Evolutionary conservation across 2,888 invertebrate genomes (phyloP).

Genomic region (Drosophila leonis): DNA sequence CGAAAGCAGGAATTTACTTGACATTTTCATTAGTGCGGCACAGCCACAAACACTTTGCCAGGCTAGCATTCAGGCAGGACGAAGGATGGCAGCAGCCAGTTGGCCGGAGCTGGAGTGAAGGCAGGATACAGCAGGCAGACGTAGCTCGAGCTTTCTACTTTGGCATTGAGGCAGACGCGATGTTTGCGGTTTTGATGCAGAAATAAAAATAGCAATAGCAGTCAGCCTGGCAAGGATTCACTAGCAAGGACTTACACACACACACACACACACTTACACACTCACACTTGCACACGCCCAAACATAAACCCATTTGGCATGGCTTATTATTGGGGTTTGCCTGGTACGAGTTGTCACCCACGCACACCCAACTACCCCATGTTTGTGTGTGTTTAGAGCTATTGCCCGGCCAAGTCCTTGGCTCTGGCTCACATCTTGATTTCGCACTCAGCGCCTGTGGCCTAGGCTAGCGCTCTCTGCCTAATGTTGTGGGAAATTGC

Average conservation of each 20-base stretch:
- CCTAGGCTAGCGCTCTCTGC: conserved; percentile 57
- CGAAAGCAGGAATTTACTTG: conserved; percentile 84
- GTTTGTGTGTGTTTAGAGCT: neutral
- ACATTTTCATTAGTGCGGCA: conserved; percentile 83
- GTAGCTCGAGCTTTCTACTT: conserved; percentile 40
- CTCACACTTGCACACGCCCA: neutral
- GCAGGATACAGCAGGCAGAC: conserved; percentile 16
- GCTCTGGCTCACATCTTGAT: conserved; percentile 75
- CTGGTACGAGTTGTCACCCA: conserved; percentile 59
- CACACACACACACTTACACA: conserved; percentile 5
- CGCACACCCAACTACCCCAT: conserved; percentile 1
- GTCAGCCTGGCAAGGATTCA: conserved; percentile 37
- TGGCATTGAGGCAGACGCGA: conserved; percentile 62
- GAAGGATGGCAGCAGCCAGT: neutral
- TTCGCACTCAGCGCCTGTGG: conserved; percentile 61
- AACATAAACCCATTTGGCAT: conserved; percentile 77
- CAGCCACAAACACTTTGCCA: conserved; percentile 79
- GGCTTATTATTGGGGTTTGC: conserved; percentile 78
- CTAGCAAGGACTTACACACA: conserved; percentile 13
- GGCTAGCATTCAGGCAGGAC: conserved; percentile 13
- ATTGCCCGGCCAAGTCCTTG: conserved; percentile 27
- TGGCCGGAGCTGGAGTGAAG: conserved; percentile 5
- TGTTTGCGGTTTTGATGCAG: conserved; percentile 69
- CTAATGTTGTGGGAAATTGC: conserved; percentile 86
- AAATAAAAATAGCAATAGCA: conserved; percentile 63